phyloP scores from a whole-genome alignment of 2,113 vertebrate genomes.

The Anthoscopus minutus region DNA sequence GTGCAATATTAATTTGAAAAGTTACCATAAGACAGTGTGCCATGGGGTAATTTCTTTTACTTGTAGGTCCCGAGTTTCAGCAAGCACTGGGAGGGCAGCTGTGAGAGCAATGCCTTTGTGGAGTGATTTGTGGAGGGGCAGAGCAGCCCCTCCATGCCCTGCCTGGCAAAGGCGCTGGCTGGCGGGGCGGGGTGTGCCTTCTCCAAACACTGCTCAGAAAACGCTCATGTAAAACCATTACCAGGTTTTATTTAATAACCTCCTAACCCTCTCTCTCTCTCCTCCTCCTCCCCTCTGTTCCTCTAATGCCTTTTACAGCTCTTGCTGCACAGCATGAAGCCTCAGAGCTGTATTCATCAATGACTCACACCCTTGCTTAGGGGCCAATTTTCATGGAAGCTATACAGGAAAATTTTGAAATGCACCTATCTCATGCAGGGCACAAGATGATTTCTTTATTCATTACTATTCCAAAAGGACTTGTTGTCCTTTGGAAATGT shows the following conservation, averaged over 20 bases:
- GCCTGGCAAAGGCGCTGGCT: constrained; percentile 1
- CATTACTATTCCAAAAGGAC: constrained; percentile 67
- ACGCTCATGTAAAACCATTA: constrained; percentile 51
- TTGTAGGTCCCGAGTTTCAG: not conserved
- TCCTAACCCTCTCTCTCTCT: constrained; percentile 54
- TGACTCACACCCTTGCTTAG: constrained; percentile 69
- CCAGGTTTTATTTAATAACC: constrained; percentile 65
- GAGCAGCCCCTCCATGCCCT: not conserved
- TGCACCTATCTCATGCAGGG: constrained; percentile 68
- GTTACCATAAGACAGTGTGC: not conserved
- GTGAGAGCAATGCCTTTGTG: not conserved
- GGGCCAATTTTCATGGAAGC: constrained; percentile 69
- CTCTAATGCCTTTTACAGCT: constrained; percentile 68
- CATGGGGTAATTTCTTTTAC: not conserved
- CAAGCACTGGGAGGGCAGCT: not conserved
- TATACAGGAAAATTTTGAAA: constrained; percentile 63
- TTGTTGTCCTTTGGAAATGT: constrained; percentile 62
- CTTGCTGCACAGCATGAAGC: constrained; percentile 61
- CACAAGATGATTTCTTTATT: constrained; percentile 66
- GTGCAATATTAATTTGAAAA: not conserved
- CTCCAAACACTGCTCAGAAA: constrained; percentile 43
- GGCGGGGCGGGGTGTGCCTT: not conserved
- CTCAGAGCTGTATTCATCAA: constrained; percentile 65
- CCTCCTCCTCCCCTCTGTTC: constrained; percentile 68
- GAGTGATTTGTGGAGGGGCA: not conserved